Evolutionary conservation across 1,140 invertebrate species (phyloP), one percentile per base, ranked within the genome.

Genomic region (Panulirus ornatus): DNA sequence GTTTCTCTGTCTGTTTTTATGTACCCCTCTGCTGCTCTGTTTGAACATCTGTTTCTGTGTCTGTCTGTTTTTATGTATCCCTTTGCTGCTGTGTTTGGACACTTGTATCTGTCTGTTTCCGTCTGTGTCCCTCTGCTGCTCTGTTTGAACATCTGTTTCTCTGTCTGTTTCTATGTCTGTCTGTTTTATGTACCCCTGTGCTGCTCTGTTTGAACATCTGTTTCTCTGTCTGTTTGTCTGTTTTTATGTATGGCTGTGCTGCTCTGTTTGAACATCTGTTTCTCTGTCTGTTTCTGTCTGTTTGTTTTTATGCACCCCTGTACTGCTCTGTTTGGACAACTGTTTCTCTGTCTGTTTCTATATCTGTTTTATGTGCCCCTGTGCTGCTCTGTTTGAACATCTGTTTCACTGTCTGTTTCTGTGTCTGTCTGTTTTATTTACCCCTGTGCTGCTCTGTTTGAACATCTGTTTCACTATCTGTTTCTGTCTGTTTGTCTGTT

Each of bases 271-370:
- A 14, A 11, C 36, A 6, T 66, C 63, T 66, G 22, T 70, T 34
- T 70, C 66, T 70, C 66, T 70, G 27, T 70, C 66, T 70, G 27
- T 70, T 34, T 70, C 66, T 70, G 27, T 70, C 66, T 70, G 27
- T 70, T 34, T 70, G n/a, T n/a, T n/a, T n/a, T n/a, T n/a, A n/a
- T n/a, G n/a, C n/a, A n/a, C n/a, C n/a, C n/a, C n/a, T n/a, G n/a
- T n/a, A n/a, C n/a, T n/a, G n/a, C n/a, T n/a, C n/a, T n/a, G n/a
- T n/a, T n/a, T n/a, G n/a, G n/a, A n/a, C 36, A n/a, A 30, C 66
- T 70, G 27, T 70, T 34, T 70, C 66, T 70, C 66, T 70, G 27
- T 70, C 66, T 70, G 27, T 70, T 34, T 70, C 66, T 70, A n/a
- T 70, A n/a, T 70, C 66, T 70, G 27, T 70, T 34, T 70, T n/a